Evolutionary conservation across 1,140 invertebrate genomes (phyloP).

Genomic region (Neelides sp.): DNA sequence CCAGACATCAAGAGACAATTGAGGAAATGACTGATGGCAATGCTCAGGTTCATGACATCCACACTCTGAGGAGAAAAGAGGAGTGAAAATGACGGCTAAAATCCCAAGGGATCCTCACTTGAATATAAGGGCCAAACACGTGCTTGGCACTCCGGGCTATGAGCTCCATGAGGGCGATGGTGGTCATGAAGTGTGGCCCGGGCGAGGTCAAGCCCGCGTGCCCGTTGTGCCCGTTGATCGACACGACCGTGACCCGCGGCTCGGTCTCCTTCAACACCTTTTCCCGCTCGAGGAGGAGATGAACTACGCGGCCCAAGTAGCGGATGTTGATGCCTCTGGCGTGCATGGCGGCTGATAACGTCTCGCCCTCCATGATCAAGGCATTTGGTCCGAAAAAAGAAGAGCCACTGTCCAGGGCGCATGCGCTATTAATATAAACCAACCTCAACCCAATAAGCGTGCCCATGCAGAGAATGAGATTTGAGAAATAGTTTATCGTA

Average conservation of each 20-base stretch:
- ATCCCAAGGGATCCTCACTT: slow-evolving; percentile 42
- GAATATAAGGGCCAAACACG: slow-evolving; percentile 81
- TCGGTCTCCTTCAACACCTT: slow-evolving; percentile 8
- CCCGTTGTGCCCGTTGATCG: slow-evolving; percentile 43
- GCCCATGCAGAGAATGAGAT: too few species aligned
- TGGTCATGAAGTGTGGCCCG: slow-evolving; percentile 74
- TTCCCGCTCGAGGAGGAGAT: slow-evolving; percentile 24
- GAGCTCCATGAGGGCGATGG: slow-evolving; percentile 74
- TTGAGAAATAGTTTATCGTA: too few species aligned
- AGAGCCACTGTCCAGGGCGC: slow-evolving; percentile 29
- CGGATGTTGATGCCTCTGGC: slow-evolving; percentile 90
- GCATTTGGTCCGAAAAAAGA: slow-evolving; percentile 31
- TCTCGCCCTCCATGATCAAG: slow-evolving; percentile 69
- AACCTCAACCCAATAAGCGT: slow-evolving; percentile 6
- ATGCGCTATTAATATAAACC: slow-evolving; percentile 17
- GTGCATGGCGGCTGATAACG: slow-evolving; percentile 87
- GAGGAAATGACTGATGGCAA: slow-evolving; percentile 83
- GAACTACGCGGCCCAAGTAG: slow-evolving; percentile 58
- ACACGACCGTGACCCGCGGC: neutral
- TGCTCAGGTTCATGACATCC: slow-evolving; percentile 75
- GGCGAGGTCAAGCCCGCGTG: too few species aligned
- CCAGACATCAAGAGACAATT: slow-evolving; percentile 81
- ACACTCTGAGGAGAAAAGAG: too few species aligned
- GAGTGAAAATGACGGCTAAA: slow-evolving; percentile 31
- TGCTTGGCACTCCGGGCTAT: slow-evolving; percentile 81